These are phyloP conservation scores for Candoia aspera DNA, from an alignment of 2,113 vertebrate genomes.

Conservation along the genomic window DNA sequence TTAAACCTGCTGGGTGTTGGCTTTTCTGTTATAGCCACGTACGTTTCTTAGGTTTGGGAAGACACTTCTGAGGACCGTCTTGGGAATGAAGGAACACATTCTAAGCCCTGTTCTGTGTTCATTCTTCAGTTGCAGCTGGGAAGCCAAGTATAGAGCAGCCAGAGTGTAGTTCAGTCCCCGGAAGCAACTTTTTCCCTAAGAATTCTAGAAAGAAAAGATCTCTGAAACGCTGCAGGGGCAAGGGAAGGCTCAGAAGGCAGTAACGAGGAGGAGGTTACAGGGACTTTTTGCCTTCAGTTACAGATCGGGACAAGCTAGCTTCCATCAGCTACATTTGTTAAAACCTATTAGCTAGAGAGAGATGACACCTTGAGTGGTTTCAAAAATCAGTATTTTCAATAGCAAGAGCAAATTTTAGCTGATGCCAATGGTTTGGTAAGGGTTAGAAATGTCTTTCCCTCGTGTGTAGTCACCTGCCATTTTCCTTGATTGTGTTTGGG, in stretches of 20 bases:
- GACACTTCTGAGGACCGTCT: not conserved
- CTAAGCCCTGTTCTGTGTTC: not conserved
- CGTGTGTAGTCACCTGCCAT: not conserved
- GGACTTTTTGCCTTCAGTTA: not conserved
- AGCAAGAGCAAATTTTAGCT: not conserved
- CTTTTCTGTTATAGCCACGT: constrained; percentile 26
- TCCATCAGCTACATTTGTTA: not conserved
- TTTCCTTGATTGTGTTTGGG: not conserved
- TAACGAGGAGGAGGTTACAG: not conserved
- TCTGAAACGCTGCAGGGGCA: not conserved
- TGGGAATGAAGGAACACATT: not conserved
- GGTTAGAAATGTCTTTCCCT: not conserved
- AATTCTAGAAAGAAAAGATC: not conserved
- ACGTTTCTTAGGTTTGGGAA: not conserved
- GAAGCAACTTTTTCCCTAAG: not conserved
- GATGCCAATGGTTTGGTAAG: not conserved
- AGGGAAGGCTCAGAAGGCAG: too few relatives aligned
- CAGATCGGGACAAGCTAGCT: not conserved
- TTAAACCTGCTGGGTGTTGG: not conserved
- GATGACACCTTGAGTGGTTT: not conserved
- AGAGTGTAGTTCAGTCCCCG: not conserved
- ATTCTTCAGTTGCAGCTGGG: not conserved
- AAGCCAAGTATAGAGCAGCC: not conserved
- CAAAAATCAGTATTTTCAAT: not conserved
- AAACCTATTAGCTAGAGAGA: too few relatives aligned